phyloP scores from a whole-genome alignment of 2,888 invertebrate genomes.

The Coenonympha glycerion region DNA sequence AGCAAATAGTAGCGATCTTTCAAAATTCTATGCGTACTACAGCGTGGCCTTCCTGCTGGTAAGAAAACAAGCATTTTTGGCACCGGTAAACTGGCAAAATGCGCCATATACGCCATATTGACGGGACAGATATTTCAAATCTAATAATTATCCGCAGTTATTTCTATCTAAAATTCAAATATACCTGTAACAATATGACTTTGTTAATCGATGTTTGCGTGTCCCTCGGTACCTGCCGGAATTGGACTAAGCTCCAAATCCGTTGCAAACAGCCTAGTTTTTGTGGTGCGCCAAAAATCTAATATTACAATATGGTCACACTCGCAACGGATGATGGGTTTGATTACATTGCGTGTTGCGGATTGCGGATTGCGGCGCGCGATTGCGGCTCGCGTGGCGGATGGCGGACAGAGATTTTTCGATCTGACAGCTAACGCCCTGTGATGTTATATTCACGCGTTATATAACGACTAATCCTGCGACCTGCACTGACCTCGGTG shows the following conservation, averaged over 20 bases:
- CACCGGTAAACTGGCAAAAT: too few relatives aligned
- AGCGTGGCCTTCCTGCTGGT: too few relatives aligned
- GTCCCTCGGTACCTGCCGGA: too few relatives aligned
- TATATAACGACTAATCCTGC: conserved; percentile 52
- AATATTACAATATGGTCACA: conserved; percentile 6
- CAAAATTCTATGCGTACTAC: too few relatives aligned
- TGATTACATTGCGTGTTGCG: conserved; percentile 24
- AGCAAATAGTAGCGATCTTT: too few relatives aligned
- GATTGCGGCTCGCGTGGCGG: conserved; percentile 26
- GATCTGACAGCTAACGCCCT: conserved; percentile 31
- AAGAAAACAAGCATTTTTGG: too few relatives aligned
- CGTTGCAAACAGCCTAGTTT: neutral
- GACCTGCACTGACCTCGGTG: conserved; percentile 26
- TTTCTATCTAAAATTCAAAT: too few relatives aligned
- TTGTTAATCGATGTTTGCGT: neutral
- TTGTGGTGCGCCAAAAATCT: conserved; percentile 14
- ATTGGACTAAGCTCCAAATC: neutral
- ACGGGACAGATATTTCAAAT: too few relatives aligned
- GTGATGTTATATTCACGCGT: conserved; percentile 54
- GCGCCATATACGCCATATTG: too few relatives aligned
- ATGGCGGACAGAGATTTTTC: conserved; percentile 28
- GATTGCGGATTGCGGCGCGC: conserved; percentile 24
- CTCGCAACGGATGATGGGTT: neutral
- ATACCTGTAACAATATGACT: neutral
- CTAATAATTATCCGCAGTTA: too few relatives aligned